phyloP scores from a whole-genome alignment of 2,113 vertebrate genomes.

The Paradisaea rubra region DNA sequence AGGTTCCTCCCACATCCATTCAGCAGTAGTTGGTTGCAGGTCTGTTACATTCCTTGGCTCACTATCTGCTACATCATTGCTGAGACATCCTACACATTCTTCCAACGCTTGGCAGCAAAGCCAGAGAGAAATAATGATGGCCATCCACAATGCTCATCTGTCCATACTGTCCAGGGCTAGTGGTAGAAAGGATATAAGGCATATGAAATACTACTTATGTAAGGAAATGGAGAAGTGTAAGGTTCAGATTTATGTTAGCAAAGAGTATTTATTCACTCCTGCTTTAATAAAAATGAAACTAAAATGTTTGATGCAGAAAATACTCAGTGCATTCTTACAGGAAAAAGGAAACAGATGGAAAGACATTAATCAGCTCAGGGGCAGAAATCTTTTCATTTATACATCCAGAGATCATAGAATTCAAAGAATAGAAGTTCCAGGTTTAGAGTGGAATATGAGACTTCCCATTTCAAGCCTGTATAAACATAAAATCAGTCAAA shows the following conservation, averaged over 20 bases:
- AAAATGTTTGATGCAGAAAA: not conserved
- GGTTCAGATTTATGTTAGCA: not conserved
- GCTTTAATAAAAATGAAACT: not conserved
- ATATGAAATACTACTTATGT: not conserved
- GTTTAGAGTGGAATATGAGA: not conserved
- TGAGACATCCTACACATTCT: not conserved
- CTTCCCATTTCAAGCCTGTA: not conserved
- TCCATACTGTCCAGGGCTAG: not conserved
- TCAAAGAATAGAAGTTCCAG: not conserved
- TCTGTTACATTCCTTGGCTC: not conserved
- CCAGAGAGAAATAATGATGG: not conserved
- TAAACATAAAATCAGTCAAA: not conserved
- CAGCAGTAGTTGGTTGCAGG: not conserved
- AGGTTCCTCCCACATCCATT: constrained; percentile 5
- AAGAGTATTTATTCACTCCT: not conserved
- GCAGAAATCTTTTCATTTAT: not conserved
- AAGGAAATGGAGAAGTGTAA: not conserved
- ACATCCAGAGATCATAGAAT: not conserved
- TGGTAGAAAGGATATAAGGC: not conserved
- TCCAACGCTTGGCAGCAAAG: not conserved
- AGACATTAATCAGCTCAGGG: not conserved
- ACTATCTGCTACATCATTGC: not conserved
- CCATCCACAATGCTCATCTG: not conserved
- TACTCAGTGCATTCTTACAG: not conserved
- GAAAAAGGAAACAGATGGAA: not conserved